phyloP scores from a whole-genome alignment of 1,140 invertebrate genomes.

The Magallana ariakensis region DNA sequence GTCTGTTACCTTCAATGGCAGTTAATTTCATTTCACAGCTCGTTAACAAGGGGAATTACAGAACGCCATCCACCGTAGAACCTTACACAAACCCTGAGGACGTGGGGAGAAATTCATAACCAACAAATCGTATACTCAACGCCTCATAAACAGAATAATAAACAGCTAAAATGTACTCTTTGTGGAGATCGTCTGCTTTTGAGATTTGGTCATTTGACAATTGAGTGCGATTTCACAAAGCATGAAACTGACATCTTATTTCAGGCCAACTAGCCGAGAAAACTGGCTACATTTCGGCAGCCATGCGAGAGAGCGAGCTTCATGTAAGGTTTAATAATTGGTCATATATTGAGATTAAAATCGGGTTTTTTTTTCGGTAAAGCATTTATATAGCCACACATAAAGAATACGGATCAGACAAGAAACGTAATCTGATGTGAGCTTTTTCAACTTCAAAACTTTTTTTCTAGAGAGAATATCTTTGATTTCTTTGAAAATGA shows the following conservation, averaged over 20 bases:
- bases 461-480: neutral
- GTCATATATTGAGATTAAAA: constrained; percentile 30
- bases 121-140: constrained; percentile 23
- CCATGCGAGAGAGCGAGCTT: neutral
- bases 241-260: constrained; percentile 33
- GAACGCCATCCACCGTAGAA: constrained; percentile 12
- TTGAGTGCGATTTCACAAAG: constrained; percentile 30
- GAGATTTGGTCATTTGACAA: constrained; percentile 6
- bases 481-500: constrained; percentile 25
- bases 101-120: neutral
- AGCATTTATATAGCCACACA: constrained; percentile 33
- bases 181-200: constrained; percentile 4
- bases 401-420: constrained; percentile 11
- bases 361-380: neutral
- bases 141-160: constrained; percentile 18
- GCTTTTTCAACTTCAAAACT: constrained; percentile 24
- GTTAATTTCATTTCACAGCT: constrained; percentile 23
- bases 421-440: constrained; percentile 9
- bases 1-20: neutral
- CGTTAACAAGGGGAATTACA: constrained; percentile 19
- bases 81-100: constrained; percentile 23
- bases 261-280: neutral
- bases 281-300: neutral
- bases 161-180: constrained; percentile 6
- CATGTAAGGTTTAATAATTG: constrained; percentile 31